These are phyloP conservation scores for Micrastur ruficollis DNA, from an alignment of 2,797 vertebrate genomes.

Conservation along the genomic window DNA sequence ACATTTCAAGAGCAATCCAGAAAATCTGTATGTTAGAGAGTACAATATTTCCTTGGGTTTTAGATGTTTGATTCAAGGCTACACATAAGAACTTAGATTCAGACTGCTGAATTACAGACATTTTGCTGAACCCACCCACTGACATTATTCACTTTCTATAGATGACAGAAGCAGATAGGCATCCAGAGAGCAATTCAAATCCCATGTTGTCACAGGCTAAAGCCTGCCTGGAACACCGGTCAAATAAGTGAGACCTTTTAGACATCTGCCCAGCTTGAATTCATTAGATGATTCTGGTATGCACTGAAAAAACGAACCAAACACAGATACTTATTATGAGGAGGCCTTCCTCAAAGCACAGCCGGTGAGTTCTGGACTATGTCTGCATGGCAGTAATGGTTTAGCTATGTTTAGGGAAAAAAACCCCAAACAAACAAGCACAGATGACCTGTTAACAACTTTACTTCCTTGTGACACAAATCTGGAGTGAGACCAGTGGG, in stretches of 20 bases:
- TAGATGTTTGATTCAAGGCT: neutral
- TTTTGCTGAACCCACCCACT: neutral
- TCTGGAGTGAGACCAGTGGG: rapidly evolving
- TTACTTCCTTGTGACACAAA: neutral
- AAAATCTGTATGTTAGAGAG: neutral
- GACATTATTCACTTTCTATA: neutral
- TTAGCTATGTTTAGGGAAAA: neutral
- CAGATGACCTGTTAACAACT: neutral
- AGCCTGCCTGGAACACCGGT: neutral
- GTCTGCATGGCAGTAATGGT: neutral
- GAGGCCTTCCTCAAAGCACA: neutral
- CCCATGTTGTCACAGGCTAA: neutral
- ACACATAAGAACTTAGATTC: neutral
- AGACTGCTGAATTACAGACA: neutral
- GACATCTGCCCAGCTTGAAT: neutral
- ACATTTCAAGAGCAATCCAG: neutral
- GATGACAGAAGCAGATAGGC: neutral
- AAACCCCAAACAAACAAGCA: neutral
- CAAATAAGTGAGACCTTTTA: neutral
- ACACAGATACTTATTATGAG: neutral
- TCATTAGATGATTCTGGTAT: neutral
- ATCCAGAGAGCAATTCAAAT: neutral
- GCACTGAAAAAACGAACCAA: neutral
- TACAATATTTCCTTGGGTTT: neutral
- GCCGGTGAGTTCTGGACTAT: too few species aligned